Percentiles rank a stretch among this genome's conserved stretches.
Evolutionary conservation across 2,888 invertebrate species (phyloP).

Genomic region (Tiliacea citrago): DNA sequence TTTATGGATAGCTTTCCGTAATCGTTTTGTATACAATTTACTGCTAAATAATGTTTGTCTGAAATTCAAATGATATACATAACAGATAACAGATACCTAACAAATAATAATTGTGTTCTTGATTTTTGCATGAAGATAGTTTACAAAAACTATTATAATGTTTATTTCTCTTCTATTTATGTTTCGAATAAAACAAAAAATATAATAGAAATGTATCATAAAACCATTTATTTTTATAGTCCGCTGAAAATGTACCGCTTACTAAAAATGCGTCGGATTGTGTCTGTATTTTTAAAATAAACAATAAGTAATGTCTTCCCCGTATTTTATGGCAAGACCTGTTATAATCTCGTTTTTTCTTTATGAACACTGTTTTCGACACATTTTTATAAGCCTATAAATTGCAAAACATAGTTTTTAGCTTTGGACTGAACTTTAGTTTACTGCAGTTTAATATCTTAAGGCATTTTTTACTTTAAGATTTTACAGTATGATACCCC

Average conservation of each 20-base stretch:
- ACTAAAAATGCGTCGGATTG: constrained; percentile 57
- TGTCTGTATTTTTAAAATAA: constrained; percentile 29
- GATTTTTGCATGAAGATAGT: constrained; percentile 24
- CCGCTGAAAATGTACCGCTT: constrained; percentile 49
- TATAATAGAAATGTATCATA: constrained; percentile 25
- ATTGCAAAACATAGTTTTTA: constrained; percentile 60
- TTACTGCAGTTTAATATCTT: constrained; percentile 60
- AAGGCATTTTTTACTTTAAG: constrained; percentile 65
- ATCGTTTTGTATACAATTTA: constrained; percentile 25
- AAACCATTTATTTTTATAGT: constrained; percentile 40
- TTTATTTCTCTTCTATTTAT: constrained; percentile 20
- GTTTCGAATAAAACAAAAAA: constrained; percentile 41
- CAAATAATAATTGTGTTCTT: constrained; percentile 32
- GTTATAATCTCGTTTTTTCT: constrained; percentile 27
- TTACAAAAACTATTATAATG: background rate
- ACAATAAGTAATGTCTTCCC: constrained; percentile 42
- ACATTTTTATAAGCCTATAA: constrained; percentile 57
- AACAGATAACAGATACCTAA: too few relatives aligned
- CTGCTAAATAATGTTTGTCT: constrained; percentile 8
- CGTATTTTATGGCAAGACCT: constrained; percentile 37
- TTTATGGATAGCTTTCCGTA: constrained; percentile 61
- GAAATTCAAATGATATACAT: constrained; percentile 4
- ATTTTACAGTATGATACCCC: constrained; percentile 50
- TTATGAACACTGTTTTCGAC: constrained; percentile 46
- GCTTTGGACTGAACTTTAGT: constrained; percentile 65